Evolutionary conservation across 2,797 vertebrate genomes (phyloP).

Genomic region (Selene dorsalis): DNA sequence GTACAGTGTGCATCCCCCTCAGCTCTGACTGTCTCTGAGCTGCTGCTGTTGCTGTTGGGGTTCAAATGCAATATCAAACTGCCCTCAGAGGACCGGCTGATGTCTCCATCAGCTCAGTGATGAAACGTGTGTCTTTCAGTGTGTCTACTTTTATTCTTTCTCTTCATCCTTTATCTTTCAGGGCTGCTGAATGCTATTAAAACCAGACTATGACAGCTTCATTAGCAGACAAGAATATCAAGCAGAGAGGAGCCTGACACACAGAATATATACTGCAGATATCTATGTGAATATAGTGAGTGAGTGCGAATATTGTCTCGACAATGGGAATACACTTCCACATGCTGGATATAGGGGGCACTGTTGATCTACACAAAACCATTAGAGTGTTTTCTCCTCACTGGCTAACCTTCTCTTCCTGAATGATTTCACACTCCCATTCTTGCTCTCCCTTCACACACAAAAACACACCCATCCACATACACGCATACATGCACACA

Average conservation of each 20-base stretch:
- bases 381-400: slow-evolving; percentile 17
- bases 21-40: background rate
- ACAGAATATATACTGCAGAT: background rate
- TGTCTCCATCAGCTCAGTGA: slow-evolving; percentile 43
- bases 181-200: slow-evolving; percentile 21
- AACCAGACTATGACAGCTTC: slow-evolving; percentile 32
- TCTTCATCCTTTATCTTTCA: slow-evolving; percentile 33
- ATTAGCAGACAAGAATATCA: slow-evolving; percentile 39
- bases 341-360: slow-evolving; percentile 62
- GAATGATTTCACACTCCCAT: slow-evolving; percentile 63
- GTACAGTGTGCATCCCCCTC: background rate
- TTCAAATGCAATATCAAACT: slow-evolving; percentile 37
- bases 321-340: slow-evolving; percentile 17
- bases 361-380: slow-evolving; percentile 60
- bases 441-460: slow-evolving; percentile 38
- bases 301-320: background rate
- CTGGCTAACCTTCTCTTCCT: slow-evolving; percentile 36
- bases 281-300: background rate
- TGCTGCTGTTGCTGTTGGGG: slow-evolving; percentile 17
- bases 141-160: slow-evolving; percentile 30
- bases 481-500: slow-evolving; percentile 13
- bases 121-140: slow-evolving; percentile 35
- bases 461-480: slow-evolving; percentile 30
- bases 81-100: slow-evolving; percentile 49
- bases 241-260: slow-evolving; percentile 11